phyloP scores from a whole-genome alignment of 2,113 vertebrate genomes.

The Melanocharis versteri region DNA sequence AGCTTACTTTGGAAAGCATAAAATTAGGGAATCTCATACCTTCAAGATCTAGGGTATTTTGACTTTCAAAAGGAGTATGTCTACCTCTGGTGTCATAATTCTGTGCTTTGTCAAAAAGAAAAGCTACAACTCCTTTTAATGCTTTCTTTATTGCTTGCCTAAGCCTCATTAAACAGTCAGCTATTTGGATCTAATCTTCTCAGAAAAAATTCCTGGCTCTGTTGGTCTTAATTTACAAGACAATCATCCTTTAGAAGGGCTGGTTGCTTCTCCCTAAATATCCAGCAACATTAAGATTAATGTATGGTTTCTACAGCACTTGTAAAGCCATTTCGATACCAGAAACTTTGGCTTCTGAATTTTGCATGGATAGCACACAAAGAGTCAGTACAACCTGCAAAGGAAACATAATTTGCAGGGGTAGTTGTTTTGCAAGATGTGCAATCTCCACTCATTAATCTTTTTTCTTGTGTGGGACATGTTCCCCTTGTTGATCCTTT shows the following conservation, averaged over 20 bases:
- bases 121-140: neutral
- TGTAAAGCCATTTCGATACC: neutral
- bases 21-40: neutral
- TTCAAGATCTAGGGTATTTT: neutral
- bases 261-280: neutral
- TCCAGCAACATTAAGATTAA: neutral
- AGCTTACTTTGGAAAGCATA: neutral
- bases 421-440: neutral
- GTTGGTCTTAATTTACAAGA: neutral
- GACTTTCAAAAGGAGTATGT: neutral
- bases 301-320: neutral
- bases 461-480: neutral
- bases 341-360: neutral
- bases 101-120: neutral
- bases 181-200: neutral
- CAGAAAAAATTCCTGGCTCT: neutral
- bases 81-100: neutral
- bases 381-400: neutral
- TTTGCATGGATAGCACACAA: neutral
- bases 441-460: neutral
- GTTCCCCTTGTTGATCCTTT: neutral
- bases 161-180: neutral
- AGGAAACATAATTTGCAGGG: neutral
- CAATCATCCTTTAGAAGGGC: neutral
- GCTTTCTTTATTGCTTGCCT: neutral